Percentiles rank a stretch among this genome's conserved stretches.
phyloP scores from a whole-genome alignment of 2,113 vertebrate genomes.

The Mixornis gularis region DNA sequence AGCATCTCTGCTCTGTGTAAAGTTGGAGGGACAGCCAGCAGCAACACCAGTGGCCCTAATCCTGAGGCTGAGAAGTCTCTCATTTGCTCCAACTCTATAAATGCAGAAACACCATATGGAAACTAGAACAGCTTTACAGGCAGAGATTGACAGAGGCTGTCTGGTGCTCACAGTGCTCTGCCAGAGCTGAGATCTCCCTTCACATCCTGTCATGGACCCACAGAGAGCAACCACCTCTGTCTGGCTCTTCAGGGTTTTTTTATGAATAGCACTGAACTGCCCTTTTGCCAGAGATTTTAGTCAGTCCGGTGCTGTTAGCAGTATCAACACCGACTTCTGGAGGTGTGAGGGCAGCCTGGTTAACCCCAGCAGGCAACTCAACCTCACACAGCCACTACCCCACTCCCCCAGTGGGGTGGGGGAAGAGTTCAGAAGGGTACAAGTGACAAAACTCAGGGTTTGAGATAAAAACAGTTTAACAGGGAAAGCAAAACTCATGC shows the following conservation, averaged over 20 bases:
- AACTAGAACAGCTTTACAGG: background rate
- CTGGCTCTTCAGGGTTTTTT: background rate
- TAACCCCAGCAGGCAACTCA: background rate
- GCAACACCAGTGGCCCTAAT: background rate
- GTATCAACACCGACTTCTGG: background rate
- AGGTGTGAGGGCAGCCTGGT: background rate
- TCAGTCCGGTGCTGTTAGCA: background rate
- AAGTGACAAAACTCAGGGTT: background rate
- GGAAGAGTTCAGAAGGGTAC: background rate
- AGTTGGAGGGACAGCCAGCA: background rate
- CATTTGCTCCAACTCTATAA: background rate
- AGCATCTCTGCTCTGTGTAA: background rate
- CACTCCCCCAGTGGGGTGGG: fast-evolving
- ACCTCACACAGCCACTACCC: background rate
- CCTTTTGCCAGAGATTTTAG: background rate
- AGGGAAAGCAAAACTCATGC: background rate
- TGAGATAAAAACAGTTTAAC: background rate
- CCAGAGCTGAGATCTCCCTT: background rate
- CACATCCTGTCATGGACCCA: background rate
- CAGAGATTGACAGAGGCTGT: background rate
- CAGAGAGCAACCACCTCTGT: background rate
- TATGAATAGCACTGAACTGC: background rate
- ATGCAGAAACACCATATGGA: background rate
- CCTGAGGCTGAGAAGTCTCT: background rate
- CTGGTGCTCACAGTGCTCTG: background rate